phyloP scores from a whole-genome alignment of 1,140 invertebrate genomes.

The Trichonephila inaurata region DNA sequence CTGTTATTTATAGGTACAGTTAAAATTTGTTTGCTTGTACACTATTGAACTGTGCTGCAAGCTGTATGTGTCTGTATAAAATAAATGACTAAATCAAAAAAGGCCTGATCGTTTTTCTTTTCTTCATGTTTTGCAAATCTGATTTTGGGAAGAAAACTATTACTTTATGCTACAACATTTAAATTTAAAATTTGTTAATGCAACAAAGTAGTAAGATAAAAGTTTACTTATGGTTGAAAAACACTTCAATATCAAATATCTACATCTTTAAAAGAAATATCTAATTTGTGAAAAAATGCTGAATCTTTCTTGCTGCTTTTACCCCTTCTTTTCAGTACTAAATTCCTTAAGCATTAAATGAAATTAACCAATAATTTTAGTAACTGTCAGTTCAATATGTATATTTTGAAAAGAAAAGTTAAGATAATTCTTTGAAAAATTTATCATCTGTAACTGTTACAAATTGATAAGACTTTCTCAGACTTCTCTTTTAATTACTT shows the following conservation, averaged over 20 bases:
- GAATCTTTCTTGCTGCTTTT: background rate
- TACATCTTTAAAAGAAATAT: background rate
- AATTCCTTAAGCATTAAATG: background rate
- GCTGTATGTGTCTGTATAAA: conserved; percentile 74
- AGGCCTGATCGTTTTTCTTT: conserved; percentile 35
- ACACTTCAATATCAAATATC: background rate
- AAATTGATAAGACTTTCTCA: conserved; percentile 8
- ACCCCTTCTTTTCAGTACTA: background rate
- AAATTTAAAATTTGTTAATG: background rate
- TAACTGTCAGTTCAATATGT: background rate
- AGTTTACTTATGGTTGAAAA: background rate
- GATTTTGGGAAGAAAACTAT: background rate
- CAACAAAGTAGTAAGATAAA: background rate
- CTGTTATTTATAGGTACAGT: conserved; percentile 73
- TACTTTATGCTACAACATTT: background rate
- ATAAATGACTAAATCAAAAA: conserved; percentile 74
- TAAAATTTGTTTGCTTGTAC: conserved; percentile 72
- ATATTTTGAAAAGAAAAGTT: conserved; percentile 10
- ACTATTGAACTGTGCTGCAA: conserved; percentile 65
- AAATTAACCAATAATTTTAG: background rate
- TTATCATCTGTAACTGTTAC: conserved; percentile 3
- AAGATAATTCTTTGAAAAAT: background rate
- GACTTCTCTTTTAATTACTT: conserved; percentile 20
- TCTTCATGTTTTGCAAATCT: conserved; percentile 3
- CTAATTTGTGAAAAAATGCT: background rate